Base-by-base conservation (phyloP, 1,140 invertebrate species). In the Semibalanus balanoides region DNA sequence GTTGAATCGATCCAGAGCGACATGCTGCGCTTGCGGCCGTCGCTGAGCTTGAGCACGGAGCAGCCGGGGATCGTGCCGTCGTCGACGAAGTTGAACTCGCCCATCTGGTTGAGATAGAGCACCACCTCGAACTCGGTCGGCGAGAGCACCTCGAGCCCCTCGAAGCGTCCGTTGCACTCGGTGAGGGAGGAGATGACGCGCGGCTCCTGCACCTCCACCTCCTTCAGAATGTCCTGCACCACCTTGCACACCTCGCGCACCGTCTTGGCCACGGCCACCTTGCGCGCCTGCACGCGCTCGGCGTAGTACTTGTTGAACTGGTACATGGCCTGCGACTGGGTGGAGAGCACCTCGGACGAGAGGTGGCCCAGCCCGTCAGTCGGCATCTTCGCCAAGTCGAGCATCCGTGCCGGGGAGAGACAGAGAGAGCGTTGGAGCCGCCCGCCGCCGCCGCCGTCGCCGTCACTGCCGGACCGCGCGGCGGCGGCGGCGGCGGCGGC, bases 1-100 rank as follows among this genome's bases (percentile, higher is more conserved):
- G 74, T 90, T 90, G 81, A 89, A 89, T 89, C 88, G 19, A 89
- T 88, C 88, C 88, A 89, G 19, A 89, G 83, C 11, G 88, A 89
- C 88, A 89, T 89, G 31, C 87, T 88, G 69, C 88, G 82, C 80
- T 89, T 89, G 40, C 89, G 81, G 28, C 88, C 89, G 81, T 90
- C 89, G 79, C 85, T 86, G n/a, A 89, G 82, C 80, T 90, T 90
- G 51, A 89, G 81, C 9, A 89, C 88, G 25, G 88, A 88, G 81
- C 88, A 89, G 30, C 88, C 88, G 9, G 87, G 88, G 71, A 88
- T 84, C 17, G 85, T 86, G 19, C 87, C 87, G 80, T 90, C 88
- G 80, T 89, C 88, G 29, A 89, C 88, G 80, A 89, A 89, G 80
- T 89, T 90, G 81, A 89, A 89, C 19, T 90, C 88, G 14, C 89